Percentiles rank a stretch among this genome's conserved stretches.
Conservation (phyloP, 1,140 invertebrate genomes). For the Nylanderia fulva region DNA sequence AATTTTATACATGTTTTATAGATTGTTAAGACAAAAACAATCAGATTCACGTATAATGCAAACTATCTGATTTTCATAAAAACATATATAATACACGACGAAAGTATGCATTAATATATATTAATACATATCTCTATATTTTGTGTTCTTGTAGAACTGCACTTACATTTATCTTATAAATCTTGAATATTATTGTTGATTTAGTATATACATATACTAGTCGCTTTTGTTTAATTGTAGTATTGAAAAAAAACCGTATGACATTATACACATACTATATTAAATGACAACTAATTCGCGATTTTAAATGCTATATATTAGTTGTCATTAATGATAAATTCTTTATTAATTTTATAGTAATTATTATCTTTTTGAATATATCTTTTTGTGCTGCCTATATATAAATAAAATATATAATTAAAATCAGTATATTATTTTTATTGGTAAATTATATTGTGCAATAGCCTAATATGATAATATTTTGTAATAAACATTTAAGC, state of each 20-base stretch:
- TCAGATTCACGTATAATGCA: constrained; percentile 60
- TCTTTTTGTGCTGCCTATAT: constrained; percentile 13
- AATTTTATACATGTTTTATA: constrained; percentile 77
- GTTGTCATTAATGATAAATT: constrained; percentile 22
- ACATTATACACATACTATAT: neutral
- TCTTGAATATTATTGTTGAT: neutral
- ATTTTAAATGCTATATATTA: neutral
- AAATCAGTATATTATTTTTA: constrained; percentile 31
- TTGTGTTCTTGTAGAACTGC: constrained; percentile 22
- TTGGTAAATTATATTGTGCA: constrained; percentile 14
- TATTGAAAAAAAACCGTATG: neutral
- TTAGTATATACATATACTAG: constrained; percentile 16
- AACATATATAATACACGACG: constrained; percentile 48
- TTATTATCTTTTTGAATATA: constrained; percentile 28
- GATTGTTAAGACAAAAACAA: constrained; percentile 63
- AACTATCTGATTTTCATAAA: constrained; percentile 45
- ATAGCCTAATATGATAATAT: constrained; percentile 25
- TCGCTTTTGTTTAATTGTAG: constrained; percentile 13
- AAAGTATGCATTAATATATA: constrained; percentile 52
- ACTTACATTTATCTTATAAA: constrained; percentile 24
- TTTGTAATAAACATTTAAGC: constrained; percentile 39
- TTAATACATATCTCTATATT: constrained; percentile 60
- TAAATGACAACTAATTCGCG: neutral
- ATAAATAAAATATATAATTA: neutral
- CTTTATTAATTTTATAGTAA: constrained; percentile 13